Evolutionary conservation across 2,888 invertebrate species (phyloP), one percentile per base, ranked within the genome.

Genomic region (Danaus chrysippus): DNA sequence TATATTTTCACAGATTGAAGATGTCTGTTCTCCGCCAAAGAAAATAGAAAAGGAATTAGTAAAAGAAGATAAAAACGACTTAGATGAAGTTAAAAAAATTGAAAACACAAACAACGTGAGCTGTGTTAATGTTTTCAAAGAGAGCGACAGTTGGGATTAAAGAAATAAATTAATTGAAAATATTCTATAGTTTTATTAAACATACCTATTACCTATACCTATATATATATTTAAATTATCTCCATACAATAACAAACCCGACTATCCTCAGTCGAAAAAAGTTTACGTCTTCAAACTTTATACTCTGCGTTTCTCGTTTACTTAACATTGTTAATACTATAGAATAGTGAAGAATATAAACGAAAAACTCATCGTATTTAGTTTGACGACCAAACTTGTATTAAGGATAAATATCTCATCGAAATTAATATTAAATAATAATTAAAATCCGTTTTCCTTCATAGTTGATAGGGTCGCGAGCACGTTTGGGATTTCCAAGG

Each of bases 401-500:
- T 2, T 34, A 34, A 34, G 23, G 6, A 8, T 3, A 34, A 34
- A 2, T 5, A 34, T 34, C 23, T 5, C 23, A 34, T 34, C 23
- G 8, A 34, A 3, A 34, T 8, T 34, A 6, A 34, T 8, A 34
- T 5, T 34, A 3, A 34, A 34, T 34, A 5, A 34, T 34, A 34
- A 34, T 34, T 34, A 5, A 34, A 23, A 34, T 34, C 23, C 23
- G 2, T 34, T 34, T 55, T 46, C 42, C 12, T 53, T 44, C 44
- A n/a, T 54, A 10, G 67, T 61, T 42, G 69, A 43, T 15, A 54
- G 64, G 46, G 83, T 88, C 86, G 81, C 90, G 93, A 91, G 92
- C 93, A 94, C 91, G 91, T 94, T 94, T 94, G 94, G 94, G 94
- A 94, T 94, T 95, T 95, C 94, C 94, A 94, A 94, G 95, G 95